Base-by-base conservation (phyloP, 2,888 invertebrate genomes). In the Sinelater perroti region DNA sequence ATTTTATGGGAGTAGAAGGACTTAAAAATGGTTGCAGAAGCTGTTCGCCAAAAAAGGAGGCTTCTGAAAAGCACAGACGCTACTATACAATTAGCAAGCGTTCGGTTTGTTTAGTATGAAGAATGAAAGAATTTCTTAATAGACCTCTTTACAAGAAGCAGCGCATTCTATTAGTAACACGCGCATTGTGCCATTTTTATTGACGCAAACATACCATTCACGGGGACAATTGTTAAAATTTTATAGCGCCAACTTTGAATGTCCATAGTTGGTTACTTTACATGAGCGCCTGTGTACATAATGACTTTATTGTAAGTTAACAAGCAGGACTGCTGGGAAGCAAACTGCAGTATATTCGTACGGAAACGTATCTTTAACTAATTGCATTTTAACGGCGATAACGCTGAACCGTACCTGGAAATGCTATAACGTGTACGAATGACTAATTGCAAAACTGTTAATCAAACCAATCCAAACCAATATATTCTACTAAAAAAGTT, bases 241-340 rank as follows among this genome's bases (percentile, higher is more conserved):
- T 54, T 50, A 50, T 26, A 38, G 28, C 49, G 50, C 35, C 20
- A 49, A 58, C 53, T 59, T 59, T 54, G 50, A 49, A 50, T 45
- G 21, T 40, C 58, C 52, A 49, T 54, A 54, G 59, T 50, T 21
- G 52, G 52, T 30, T 50, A 47, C 31, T 53, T 40, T 30, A 42
- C 46, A 8, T 47, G 52, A 58, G 44, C 21, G 54, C 31, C 28
- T 58, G 49, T 50, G 45, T 24, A 49, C 58, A 54, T 59, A 59
- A 59, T 44, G 54, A 59, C 54, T 55, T 54, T 55, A 59, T 59
- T 59, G 59, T 59, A 49, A 58, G 53, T 54, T 59, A 55, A 52
- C 42, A 33, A 52, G 44, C n/a, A 52, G 16, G 11, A 6, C 31
- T 20, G 7, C n/a, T 24, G 2, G 8, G 10, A 18, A 20, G 38